A percentile compares a stretch with the other conserved stretches of the same genome.
These are phyloP conservation scores for Dicrurus megarhynchus DNA, from an alignment of 2,113 vertebrate species.

Conservation along the genomic window DNA sequence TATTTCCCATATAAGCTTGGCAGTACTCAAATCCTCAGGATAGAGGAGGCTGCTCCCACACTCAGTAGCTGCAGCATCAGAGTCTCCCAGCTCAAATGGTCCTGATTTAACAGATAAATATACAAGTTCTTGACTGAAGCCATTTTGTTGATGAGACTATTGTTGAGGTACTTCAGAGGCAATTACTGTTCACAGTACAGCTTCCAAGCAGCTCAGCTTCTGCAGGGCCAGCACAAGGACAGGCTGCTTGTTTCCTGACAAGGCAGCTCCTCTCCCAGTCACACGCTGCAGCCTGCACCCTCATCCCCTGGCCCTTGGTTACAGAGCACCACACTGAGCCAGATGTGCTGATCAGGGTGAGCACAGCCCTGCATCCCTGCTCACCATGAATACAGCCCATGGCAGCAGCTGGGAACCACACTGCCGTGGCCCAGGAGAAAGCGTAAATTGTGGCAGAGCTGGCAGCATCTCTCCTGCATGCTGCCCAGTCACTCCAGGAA, in stretches of 20 bases:
- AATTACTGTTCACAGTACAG: background rate
- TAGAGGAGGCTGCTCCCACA: background rate
- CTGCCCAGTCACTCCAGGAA: background rate
- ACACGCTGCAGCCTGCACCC: background rate
- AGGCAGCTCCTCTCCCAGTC: background rate
- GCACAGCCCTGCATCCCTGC: background rate
- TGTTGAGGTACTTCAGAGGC: background rate
- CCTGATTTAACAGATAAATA: background rate
- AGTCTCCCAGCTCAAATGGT: background rate
- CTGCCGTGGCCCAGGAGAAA: background rate
- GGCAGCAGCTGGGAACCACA: background rate
- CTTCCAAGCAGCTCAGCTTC: background rate
- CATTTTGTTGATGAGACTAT: background rate
- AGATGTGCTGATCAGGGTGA: background rate
- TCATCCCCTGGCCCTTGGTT: background rate
- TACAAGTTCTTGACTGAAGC: background rate
- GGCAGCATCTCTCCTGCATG: background rate
- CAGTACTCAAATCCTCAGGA: background rate
- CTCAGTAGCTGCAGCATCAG: background rate
- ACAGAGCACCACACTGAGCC: background rate
- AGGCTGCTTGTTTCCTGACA: background rate
- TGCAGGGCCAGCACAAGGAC: background rate
- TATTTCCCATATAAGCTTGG: background rate
- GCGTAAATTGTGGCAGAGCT: background rate
- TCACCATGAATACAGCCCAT: fast-evolving